phyloP scores from a whole-genome alignment of 2,888 invertebrate genomes.

The Pandemis cinnamomeana region DNA sequence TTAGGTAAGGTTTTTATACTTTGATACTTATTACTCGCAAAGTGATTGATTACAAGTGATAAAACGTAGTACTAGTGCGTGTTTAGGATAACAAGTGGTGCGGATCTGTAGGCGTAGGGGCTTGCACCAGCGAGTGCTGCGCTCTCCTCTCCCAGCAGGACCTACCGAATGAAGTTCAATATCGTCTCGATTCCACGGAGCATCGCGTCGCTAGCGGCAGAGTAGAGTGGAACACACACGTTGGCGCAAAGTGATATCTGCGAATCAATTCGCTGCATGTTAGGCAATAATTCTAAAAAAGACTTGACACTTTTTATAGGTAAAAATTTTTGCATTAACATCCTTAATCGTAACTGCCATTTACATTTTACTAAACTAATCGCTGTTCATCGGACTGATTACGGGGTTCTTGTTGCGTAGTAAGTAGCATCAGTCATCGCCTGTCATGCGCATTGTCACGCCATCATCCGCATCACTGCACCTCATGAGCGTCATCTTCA shows the following conservation, averaged over 20 bases:
- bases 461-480: slow-evolving; percentile 82
- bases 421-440: slow-evolving; percentile 58
- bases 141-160: slow-evolving; percentile 7
- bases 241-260: slow-evolving; percentile 58
- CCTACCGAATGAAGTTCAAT: background rate
- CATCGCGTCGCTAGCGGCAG: background rate
- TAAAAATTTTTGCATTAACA: slow-evolving; percentile 73
- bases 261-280: slow-evolving; percentile 54
- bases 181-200: background rate
- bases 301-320: slow-evolving; percentile 80
- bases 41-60: slow-evolving; percentile 84
- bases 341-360: slow-evolving; percentile 78
- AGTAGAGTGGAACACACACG: slow-evolving; percentile 24
- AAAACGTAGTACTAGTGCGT: slow-evolving; percentile 75
- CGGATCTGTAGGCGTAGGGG: slow-evolving; percentile 68
- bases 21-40: slow-evolving; percentile 83
- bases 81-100: slow-evolving; percentile 76
- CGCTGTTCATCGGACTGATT: slow-evolving; percentile 66
- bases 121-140: slow-evolving; percentile 22
- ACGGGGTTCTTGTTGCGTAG: slow-evolving; percentile 68
- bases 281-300: slow-evolving; percentile 80
- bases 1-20: slow-evolving; percentile 81
- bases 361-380: slow-evolving; percentile 66
- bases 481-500: slow-evolving; percentile 72
- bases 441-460: slow-evolving; percentile 56